Percentiles rank a stretch among this genome's conserved stretches.
Conservation (phyloP, 2,797 vertebrate genomes). For the Avahi laniger region DNA sequence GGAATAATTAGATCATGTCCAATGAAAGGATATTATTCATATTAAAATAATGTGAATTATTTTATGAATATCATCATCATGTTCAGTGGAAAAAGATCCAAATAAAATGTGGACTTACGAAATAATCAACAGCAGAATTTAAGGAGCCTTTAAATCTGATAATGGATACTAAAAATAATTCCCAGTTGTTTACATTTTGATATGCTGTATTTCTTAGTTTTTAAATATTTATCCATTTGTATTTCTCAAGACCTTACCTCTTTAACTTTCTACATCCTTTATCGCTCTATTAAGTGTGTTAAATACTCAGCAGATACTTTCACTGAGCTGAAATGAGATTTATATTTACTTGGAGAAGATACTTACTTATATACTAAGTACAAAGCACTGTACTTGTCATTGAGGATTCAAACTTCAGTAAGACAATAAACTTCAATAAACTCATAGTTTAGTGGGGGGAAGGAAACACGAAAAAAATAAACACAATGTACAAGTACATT, state of each 20-base stretch:
- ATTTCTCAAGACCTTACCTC: not conserved
- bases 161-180: not conserved
- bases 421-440: not conserved
- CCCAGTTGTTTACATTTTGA: not conserved
- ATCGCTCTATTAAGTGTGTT: not conserved
- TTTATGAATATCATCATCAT: not conserved
- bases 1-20: not conserved
- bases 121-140: not conserved
- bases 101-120: not conserved
- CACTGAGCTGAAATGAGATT: not conserved
- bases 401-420: not conserved
- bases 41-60: not conserved
- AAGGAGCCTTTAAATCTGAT: not conserved
- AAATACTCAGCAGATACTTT: not conserved
- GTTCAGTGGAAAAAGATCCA: not conserved
- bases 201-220: not conserved
- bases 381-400: not conserved
- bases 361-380: not conserved
- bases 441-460: not conserved
- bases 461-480: not conserved
- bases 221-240: not conserved
- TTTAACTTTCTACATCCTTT: not conserved
- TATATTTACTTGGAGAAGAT: not conserved
- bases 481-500: not conserved
- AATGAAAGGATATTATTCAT: not conserved